Conservation (phyloP, 2,888 invertebrate genomes). For the Ceriagrion tenellum region DNA sequence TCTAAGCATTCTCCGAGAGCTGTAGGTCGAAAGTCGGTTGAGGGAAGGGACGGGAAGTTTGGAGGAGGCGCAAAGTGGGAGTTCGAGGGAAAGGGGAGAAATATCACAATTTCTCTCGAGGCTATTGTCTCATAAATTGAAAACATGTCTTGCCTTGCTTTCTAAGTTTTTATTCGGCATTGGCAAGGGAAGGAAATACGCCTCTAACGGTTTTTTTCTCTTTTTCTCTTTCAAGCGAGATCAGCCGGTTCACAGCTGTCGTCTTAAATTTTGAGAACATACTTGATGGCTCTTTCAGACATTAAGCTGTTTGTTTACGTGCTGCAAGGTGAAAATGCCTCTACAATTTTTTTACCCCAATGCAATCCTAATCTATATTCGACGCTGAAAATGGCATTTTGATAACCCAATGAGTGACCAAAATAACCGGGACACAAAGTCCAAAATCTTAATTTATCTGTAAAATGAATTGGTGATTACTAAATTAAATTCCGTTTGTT, state of each 20-base stretch:
- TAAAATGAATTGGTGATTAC: too few relatives aligned
- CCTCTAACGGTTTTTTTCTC: background rate
- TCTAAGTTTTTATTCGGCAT: background rate
- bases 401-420: too few relatives aligned
- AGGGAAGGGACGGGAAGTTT: background rate
- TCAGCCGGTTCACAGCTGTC: conserved; percentile 6
- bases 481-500: too few relatives aligned
- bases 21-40: background rate
- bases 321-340: background rate
- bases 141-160: conserved; percentile 34
- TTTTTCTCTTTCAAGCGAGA: background rate
- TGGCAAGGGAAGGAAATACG: background rate
- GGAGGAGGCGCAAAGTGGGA: background rate
- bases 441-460: too few relatives aligned
- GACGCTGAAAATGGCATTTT: too few relatives aligned
- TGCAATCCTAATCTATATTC: background rate
- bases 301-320: conserved; percentile 22
- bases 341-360: background rate
- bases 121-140: conserved; percentile 61
- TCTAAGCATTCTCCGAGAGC: background rate
- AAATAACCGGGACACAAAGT: too few relatives aligned
- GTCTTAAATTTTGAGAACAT: background rate
- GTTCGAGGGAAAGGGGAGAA: background rate
- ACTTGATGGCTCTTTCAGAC: conserved; percentile 1
- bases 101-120: conserved; percentile 34